These are phyloP conservation scores for Bubo bubo DNA, from an alignment of 2,113 vertebrate species.

Conservation along the genomic window DNA sequence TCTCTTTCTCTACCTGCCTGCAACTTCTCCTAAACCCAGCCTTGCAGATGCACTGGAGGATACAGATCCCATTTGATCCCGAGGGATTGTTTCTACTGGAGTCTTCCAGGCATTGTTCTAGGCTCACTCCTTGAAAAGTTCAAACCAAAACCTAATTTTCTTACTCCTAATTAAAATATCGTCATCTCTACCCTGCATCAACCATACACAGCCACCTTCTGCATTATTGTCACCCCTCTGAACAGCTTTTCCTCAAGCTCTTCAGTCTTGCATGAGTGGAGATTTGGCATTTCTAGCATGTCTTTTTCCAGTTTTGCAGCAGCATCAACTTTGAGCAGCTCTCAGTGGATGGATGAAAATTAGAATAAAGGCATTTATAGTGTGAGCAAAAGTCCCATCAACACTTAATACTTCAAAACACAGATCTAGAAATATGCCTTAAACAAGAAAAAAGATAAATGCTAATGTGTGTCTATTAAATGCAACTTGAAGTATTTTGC, in stretches of 20 bases:
- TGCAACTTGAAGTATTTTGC: neutral
- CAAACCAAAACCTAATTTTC: neutral
- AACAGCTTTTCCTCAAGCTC: neutral
- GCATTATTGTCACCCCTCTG: neutral
- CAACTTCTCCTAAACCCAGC: neutral
- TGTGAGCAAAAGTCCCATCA: neutral
- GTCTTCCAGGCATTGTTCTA: neutral
- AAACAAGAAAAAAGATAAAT: neutral
- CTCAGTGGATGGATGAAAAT: neutral
- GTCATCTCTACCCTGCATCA: neutral
- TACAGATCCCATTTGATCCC: neutral
- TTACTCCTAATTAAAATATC: neutral
- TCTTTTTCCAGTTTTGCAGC: neutral
- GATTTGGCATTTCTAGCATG: neutral
- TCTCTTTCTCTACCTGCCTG: neutral
- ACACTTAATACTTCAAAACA: neutral
- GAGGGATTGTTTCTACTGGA: neutral
- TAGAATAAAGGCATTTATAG: neutral
- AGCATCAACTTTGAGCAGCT: neutral
- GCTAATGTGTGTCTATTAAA: neutral
- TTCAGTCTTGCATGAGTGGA: neutral
- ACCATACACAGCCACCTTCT: neutral
- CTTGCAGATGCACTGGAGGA: neutral
- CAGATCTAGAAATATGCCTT: neutral
- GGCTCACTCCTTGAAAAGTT: neutral